Evolutionary conservation across 2,113 vertebrate genomes (phyloP), one percentile per base, ranked within the genome.

Genomic region (Lepus timidus): DNA sequence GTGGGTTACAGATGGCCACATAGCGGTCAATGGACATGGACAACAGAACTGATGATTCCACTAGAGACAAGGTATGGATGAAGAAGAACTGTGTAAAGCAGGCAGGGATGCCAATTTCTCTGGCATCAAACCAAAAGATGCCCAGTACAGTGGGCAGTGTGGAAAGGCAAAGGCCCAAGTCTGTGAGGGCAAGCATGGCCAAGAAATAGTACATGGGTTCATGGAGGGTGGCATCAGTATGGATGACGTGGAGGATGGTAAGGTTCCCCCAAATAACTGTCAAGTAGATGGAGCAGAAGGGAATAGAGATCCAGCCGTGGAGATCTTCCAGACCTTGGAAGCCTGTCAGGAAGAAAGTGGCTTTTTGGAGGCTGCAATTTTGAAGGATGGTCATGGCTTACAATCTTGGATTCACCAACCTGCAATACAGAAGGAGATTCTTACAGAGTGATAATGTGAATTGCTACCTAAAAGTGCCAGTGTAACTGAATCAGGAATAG

Each of bases 201-300:
- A 97, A 86, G 74, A 97, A 97, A 83, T 96, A 97, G 80, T 97
- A 97, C 97, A 97, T 97, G 71, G 97, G 95, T 29, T 97, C 95
- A 13, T 97, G 97, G 65, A 97, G 96, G 12, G 88, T 95, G 39
- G 84, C 44, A 58, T 97, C 96, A 9, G 94, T 97, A 1, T 0
- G 51, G 36, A 97, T 96, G 68, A 97, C 22, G 0, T 96, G 96
- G 51, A 97, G 91, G 87, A 97, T 95, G 49, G 88, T 96, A 16
- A 97, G 68, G 61, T 97, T 97, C 52, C 96, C 96, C 33, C 84
- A 31, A 74, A 97, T 81, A 22, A 96, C 96, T 68, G 91, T 95
- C 79, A 96, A 52, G 76, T 96, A 97, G 88, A 97, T 96, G 65
- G 86, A 96, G 71, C 88, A 97, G 91, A 97, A 97, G 11, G 96